These are phyloP conservation scores for Lepidothrix coronata DNA, from an alignment of 2,113 vertebrate species.

Conservation along the genomic window DNA sequence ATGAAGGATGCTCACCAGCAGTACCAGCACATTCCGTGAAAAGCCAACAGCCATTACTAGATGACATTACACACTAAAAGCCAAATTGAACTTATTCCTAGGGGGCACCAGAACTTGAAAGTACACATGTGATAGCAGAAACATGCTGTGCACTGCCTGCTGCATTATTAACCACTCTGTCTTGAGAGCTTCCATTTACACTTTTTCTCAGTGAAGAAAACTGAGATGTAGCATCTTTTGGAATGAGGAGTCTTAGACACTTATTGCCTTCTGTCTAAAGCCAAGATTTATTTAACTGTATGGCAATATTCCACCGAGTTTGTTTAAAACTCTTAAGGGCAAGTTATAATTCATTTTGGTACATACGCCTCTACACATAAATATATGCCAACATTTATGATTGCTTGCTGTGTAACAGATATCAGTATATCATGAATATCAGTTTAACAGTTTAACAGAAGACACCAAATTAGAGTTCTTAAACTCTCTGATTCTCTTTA, in stretches of 20 bases:
- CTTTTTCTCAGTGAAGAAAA: background rate
- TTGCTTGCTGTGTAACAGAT: background rate
- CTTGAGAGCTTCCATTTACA: background rate
- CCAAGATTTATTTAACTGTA: background rate
- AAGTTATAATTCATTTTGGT: slow-evolving; percentile 15
- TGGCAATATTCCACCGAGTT: slow-evolving; percentile 10
- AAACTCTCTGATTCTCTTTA: background rate
- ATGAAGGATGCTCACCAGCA: background rate
- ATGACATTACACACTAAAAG: background rate
- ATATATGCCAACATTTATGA: background rate
- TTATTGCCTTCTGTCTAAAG: background rate
- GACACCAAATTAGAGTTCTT: background rate
- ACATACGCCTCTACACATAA: background rate
- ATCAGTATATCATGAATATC: background rate
- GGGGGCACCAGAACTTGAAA: background rate
- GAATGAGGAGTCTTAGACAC: background rate
- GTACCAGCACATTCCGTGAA: background rate
- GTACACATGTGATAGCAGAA: background rate
- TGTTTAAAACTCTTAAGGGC: slow-evolving; percentile 30
- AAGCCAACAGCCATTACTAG: background rate
- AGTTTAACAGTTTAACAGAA: background rate
- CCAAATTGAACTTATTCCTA: background rate
- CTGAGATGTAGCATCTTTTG: background rate
- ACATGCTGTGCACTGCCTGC: background rate
- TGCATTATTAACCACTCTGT: background rate